A percentile compares a stretch with the other conserved stretches of the same genome.
Conservation (phyloP, 2,888 invertebrate genomes). For the Melanostoma mellinum region DNA sequence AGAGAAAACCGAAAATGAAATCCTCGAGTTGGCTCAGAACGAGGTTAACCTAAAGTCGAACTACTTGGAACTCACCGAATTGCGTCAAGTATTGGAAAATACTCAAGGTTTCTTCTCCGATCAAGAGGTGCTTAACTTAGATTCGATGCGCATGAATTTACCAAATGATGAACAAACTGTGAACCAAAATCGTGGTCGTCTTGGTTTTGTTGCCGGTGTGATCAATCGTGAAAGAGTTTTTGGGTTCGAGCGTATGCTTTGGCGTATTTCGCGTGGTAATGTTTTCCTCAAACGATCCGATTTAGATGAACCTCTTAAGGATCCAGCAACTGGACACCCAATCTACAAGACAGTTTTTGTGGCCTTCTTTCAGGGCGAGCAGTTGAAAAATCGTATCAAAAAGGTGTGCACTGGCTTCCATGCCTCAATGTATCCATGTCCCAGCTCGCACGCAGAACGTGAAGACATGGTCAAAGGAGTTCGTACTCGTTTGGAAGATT, state of each 20-base stretch:
- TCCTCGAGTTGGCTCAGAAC: slow-evolving; percentile 96
- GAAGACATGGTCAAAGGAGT: slow-evolving; percentile 93
- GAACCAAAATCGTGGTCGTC: slow-evolving; percentile 81
- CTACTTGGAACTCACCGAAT: slow-evolving; percentile 94
- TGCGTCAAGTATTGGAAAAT: slow-evolving; percentile 95
- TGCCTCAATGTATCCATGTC: slow-evolving; percentile 94
- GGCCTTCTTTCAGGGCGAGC: slow-evolving; percentile 93
- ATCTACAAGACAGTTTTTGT: slow-evolving; percentile 93
- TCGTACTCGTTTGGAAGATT: slow-evolving; percentile 92
- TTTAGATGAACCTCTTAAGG: slow-evolving; percentile 89
- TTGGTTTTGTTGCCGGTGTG: slow-evolving; percentile 92
- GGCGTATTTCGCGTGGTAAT: slow-evolving; percentile 94
- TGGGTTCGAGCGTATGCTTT: slow-evolving; percentile 94
- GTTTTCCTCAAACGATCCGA: slow-evolving; percentile 93
- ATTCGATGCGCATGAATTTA: slow-evolving; percentile 87
- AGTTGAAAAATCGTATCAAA: slow-evolving; percentile 91
- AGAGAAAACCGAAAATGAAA: slow-evolving; percentile 98
- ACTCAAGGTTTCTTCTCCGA: slow-evolving; percentile 86
- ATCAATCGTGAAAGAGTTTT: slow-evolving; percentile 91
- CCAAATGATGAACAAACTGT: slow-evolving; percentile 80
- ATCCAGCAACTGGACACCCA: slow-evolving; percentile 87
- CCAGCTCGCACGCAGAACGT: slow-evolving; percentile 90
- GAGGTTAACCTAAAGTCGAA: slow-evolving; percentile 97
- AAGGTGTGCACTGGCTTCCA: slow-evolving; percentile 95
- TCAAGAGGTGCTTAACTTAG: slow-evolving; percentile 81